A percentile compares a stretch with the other conserved stretches of the same genome.
These are phyloP conservation scores for Coelogynopora nodosa DNA, from an alignment of 2,888 invertebrate species.

Conservation along the genomic window DNA sequence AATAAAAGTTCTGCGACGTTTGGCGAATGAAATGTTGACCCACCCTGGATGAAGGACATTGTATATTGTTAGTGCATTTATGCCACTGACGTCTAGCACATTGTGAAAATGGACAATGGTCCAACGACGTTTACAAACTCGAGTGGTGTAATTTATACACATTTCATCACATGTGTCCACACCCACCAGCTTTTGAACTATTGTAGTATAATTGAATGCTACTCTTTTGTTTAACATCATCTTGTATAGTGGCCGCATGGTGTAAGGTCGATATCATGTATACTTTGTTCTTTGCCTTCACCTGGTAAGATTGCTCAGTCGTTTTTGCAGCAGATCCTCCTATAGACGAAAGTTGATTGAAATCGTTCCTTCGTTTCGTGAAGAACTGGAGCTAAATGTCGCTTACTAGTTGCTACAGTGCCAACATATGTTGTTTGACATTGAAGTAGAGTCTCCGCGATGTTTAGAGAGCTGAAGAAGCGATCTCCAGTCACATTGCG, in stretches of 20 bases:
- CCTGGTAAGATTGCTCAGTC: neutral
- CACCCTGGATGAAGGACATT: slow-evolving; percentile 16
- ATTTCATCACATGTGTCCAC: slow-evolving; percentile 24
- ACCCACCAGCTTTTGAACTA: slow-evolving; percentile 26
- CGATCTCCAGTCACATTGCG: neutral
- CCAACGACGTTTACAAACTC: slow-evolving; percentile 26
- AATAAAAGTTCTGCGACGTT: slow-evolving; percentile 24
- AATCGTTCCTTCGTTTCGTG: slow-evolving; percentile 7
- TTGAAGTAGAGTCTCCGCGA: neutral
- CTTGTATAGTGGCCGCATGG: neutral
- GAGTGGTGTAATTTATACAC: slow-evolving; percentile 26
- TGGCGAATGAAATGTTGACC: slow-evolving; percentile 12
- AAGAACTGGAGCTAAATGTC: neutral
- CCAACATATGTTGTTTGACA: slow-evolving; percentile 20
- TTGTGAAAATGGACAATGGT: slow-evolving; percentile 13
- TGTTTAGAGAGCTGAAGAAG: neutral
- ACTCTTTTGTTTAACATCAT: slow-evolving; percentile 18
- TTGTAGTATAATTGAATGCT: slow-evolving; percentile 9
- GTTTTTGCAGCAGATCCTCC: neutral
- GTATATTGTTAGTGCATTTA: slow-evolving; percentile 29
- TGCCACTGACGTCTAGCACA: slow-evolving; percentile 12
- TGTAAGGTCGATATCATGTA: slow-evolving; percentile 27
- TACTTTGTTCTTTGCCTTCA: slow-evolving; percentile 1
- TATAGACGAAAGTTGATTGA: neutral
- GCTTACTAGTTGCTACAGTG: neutral